These are phyloP conservation scores for Acanthurus tractus DNA, from an alignment of 2,797 vertebrate genomes.

Conservation along the genomic window DNA sequence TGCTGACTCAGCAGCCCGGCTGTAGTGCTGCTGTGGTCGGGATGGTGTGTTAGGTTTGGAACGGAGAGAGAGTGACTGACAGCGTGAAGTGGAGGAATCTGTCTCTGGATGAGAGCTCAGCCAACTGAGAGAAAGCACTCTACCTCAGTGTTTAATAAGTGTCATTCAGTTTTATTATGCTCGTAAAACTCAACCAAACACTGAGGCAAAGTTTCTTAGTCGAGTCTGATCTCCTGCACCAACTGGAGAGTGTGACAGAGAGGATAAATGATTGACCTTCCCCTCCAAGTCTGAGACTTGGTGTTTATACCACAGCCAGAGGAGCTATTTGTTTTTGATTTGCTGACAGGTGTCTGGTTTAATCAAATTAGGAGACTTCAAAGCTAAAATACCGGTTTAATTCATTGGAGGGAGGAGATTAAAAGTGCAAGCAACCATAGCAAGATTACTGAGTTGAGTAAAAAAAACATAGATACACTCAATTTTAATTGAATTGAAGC, in stretches of 20 bases:
- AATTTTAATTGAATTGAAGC: not conserved
- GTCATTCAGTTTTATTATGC: constrained; percentile 30
- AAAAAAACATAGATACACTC: too few relatives aligned
- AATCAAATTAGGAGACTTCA: constrained; percentile 8
- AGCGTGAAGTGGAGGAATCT: not conserved
- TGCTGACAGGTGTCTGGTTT: not conserved
- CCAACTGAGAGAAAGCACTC: not conserved
- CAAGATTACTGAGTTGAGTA: not conserved
- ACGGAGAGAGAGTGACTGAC: not conserved
- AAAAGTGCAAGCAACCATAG: not conserved
- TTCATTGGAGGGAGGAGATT: not conserved
- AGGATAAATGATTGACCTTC: not conserved
- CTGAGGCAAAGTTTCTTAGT: not conserved
- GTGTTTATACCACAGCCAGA: too few relatives aligned
- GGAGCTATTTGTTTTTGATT: not conserved
- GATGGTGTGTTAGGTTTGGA: not conserved
- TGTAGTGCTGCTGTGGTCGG: constrained; percentile 5
- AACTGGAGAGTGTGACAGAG: not conserved
- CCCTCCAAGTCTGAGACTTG: not conserved
- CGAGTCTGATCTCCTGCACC: not conserved
- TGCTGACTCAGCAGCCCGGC: constrained; percentile 46
- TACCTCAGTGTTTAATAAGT: constrained; percentile 1
- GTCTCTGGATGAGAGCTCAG: not conserved
- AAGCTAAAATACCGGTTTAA: not conserved
- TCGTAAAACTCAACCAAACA: constrained; percentile 21